A percentile compares a stretch with the other conserved stretches of the same genome.
These are phyloP conservation scores for Alexandromys fortis DNA, from an alignment of 2,113 vertebrate genomes.

Conservation along the genomic window DNA sequence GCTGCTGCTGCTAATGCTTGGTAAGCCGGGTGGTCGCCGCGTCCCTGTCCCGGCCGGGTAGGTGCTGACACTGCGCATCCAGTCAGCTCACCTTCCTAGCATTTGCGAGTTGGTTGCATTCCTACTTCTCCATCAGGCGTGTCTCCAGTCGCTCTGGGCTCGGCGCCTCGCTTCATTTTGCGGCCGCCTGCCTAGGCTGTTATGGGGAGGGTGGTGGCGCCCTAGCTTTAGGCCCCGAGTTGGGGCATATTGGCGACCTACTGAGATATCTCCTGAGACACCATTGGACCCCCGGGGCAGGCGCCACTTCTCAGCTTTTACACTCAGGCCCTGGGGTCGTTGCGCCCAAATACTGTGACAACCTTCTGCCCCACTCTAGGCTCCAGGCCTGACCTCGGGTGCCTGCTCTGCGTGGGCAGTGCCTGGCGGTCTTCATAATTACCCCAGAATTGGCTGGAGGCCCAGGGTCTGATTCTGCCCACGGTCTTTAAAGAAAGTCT, in stretches of 20 bases:
- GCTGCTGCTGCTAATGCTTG: slow-evolving; percentile 65
- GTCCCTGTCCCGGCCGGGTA: neutral
- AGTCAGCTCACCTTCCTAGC: neutral
- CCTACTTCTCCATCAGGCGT: neutral
- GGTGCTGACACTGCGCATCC: neutral
- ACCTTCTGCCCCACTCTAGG: neutral
- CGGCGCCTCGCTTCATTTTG: neutral
- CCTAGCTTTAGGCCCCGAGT: neutral
- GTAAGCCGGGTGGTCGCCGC: slow-evolving; percentile 65
- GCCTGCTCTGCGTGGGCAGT: slow-evolving; percentile 71
- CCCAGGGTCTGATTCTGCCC: slow-evolving; percentile 57
- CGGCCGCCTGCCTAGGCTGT: neutral
- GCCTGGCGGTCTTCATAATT: slow-evolving; percentile 64
- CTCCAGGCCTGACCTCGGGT: slow-evolving; percentile 59
- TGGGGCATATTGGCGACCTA: neutral
- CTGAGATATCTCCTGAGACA: neutral
- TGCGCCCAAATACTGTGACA: neutral
- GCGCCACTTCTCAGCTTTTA: neutral
- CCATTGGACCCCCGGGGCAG: neutral
- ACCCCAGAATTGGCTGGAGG: slow-evolving; percentile 60
- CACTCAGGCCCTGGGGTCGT: neutral
- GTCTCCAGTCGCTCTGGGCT: neutral
- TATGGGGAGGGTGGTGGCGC: neutral
- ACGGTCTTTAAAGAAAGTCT: slow-evolving; percentile 59
- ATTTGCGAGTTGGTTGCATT: neutral